Evolutionary conservation across 35 echinoderm and acorn worm species (phyloP).

Genomic region (Eucidaris tribuloides): DNA sequence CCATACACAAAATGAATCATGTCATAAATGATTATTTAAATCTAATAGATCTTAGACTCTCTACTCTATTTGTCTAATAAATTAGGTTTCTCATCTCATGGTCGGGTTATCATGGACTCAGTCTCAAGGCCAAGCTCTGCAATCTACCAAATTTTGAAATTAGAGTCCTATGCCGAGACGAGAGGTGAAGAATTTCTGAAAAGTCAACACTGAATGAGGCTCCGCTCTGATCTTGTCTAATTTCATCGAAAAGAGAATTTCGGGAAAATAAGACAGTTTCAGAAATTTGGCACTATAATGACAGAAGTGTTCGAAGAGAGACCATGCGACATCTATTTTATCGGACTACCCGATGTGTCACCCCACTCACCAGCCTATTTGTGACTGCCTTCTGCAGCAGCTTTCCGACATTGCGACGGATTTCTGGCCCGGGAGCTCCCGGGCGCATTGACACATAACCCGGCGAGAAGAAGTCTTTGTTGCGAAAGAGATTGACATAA

Average conservation of each 20-base stretch:
- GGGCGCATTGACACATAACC: neutral
- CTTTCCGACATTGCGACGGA: neutral
- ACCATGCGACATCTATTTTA: no score
- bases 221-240: neutral
- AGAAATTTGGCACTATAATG: neutral
- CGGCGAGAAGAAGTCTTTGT: neutral
- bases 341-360: no score
- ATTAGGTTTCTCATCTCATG: no score
- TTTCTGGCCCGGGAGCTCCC: neutral
- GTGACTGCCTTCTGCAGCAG: neutral
- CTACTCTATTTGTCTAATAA: no score
- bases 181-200: neutral
- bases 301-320: no score
- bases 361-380: neutral
- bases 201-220: neutral
- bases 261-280: neutral
- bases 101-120: no score
- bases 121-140: no score
- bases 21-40: no score
- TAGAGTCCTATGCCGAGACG: no score
- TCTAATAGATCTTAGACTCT: no score
- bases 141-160: no score
- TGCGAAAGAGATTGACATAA: neutral
- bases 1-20: no score
- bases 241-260: neutral